Evolutionary conservation across 2,113 vertebrate species (phyloP).

Genomic region (Melanerpes formicivorus): DNA sequence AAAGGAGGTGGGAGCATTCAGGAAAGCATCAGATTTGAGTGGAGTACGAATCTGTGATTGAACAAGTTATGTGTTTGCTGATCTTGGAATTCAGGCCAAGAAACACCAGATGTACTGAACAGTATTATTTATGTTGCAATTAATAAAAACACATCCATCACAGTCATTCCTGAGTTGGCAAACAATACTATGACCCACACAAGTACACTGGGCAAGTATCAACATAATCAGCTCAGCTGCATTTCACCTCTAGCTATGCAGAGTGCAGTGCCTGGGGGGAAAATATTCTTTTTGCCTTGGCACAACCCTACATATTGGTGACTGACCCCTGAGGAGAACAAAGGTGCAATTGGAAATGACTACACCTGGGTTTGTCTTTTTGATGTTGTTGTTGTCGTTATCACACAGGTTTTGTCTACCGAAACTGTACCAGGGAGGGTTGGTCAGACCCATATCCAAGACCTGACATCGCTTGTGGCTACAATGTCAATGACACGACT

Average conservation of each 20-base stretch:
- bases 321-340: neutral
- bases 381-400: neutral
- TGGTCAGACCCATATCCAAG: slow-evolving; percentile 86
- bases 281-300: neutral
- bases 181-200: slow-evolving; percentile 41
- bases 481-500: slow-evolving; percentile 78
- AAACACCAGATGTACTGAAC: slow-evolving; percentile 56
- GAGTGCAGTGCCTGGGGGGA: neutral
- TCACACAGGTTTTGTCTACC: slow-evolving; percentile 80
- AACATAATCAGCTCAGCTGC: slow-evolving; percentile 29
- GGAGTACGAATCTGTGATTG: neutral
- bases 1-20: neutral
- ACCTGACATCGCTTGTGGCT: slow-evolving; percentile 84
- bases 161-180: slow-evolving; percentile 2
- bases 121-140: slow-evolving; percentile 61
- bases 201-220: slow-evolving; percentile 38
- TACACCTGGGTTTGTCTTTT: neutral
- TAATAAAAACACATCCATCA: slow-evolving; percentile 63
- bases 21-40: slow-evolving; percentile 8
- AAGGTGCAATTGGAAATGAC: neutral
- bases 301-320: neutral
- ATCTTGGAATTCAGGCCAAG: slow-evolving; percentile 51
- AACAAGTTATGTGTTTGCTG: slow-evolving; percentile 46
- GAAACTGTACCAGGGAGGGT: slow-evolving; percentile 85
- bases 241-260: slow-evolving; percentile 36